A percentile compares a stretch with the other conserved stretches of the same genome.
Evolutionary conservation across 2,113 vertebrate genomes (phyloP).

Genomic region (Stegastes partitus): DNA sequence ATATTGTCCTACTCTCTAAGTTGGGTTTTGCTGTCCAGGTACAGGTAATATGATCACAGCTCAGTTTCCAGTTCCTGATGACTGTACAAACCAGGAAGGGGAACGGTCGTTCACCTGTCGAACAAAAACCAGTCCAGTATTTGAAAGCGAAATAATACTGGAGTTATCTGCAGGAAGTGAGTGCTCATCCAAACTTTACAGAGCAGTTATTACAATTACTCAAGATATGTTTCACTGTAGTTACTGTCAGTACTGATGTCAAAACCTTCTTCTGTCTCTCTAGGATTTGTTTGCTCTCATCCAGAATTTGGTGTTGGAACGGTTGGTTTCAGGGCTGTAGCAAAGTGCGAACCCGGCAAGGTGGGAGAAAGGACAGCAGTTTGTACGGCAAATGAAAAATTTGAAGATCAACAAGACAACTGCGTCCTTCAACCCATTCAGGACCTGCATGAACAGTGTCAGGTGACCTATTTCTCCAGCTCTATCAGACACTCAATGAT

Average conservation of each 20-base stretch:
- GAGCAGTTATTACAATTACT: not conserved
- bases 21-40: not conserved
- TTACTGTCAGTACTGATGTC: not conserved
- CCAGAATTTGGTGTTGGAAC: constrained; percentile 23
- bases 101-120: constrained; percentile 49
- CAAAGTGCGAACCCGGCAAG: rapidly evolving
- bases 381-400: not conserved
- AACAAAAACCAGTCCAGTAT: rapidly evolving
- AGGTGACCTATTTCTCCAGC: constrained; percentile 39
- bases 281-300: not conserved
- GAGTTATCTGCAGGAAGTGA: not conserved
- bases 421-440: constrained; percentile 27
- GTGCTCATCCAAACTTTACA: not conserved
- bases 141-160: not conserved
- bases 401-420: not conserved
- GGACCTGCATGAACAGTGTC: constrained; percentile 7
- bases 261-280: not conserved
- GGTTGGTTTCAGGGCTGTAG: rapidly evolving
- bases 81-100: no score
- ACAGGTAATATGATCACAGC: no score
- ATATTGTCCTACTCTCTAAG: no score
- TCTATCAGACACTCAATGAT: not conserved
- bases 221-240: not conserved
- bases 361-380: constrained; percentile 15
- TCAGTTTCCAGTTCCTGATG: no score